These are phyloP conservation scores for Euglossa dilemma DNA, from an alignment of 1,140 invertebrate species.

Conservation along the genomic window DNA sequence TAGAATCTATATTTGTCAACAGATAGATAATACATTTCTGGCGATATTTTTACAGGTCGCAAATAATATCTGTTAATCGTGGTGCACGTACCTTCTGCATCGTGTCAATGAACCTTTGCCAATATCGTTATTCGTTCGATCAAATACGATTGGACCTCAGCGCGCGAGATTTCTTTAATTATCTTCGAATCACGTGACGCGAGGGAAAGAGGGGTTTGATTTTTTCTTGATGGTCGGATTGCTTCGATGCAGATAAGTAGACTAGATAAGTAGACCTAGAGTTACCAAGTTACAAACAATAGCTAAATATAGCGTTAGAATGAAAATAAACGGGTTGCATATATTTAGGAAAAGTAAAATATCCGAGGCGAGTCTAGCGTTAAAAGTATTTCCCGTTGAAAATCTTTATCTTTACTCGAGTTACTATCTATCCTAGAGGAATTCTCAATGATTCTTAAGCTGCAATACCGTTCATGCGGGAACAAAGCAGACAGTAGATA, in stretches of 20 bases:
- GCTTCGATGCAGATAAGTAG: no score
- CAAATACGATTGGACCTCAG: no score
- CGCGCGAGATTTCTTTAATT: background rate
- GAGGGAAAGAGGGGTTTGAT: no score
- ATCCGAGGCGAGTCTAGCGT: no score
- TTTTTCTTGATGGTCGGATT: no score
- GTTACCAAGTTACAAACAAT: no score
- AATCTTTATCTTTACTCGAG: no score
- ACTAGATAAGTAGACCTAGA: no score
- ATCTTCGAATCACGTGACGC: background rate
- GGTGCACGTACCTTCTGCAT: background rate
- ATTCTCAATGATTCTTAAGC: background rate
- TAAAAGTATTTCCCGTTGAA: no score
- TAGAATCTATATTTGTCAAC: background rate
- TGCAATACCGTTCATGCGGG: background rate
- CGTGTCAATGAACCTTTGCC: background rate
- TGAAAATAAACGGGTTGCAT: no score
- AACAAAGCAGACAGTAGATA: background rate
- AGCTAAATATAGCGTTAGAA: no score
- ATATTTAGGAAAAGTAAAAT: no score
- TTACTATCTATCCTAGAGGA: background rate
- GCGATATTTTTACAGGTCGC: background rate
- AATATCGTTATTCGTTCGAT: background rate
- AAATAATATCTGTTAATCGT: background rate
- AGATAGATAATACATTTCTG: background rate